Conservation (phyloP, 2,888 invertebrate species). For the Coremacera marginata region DNA sequence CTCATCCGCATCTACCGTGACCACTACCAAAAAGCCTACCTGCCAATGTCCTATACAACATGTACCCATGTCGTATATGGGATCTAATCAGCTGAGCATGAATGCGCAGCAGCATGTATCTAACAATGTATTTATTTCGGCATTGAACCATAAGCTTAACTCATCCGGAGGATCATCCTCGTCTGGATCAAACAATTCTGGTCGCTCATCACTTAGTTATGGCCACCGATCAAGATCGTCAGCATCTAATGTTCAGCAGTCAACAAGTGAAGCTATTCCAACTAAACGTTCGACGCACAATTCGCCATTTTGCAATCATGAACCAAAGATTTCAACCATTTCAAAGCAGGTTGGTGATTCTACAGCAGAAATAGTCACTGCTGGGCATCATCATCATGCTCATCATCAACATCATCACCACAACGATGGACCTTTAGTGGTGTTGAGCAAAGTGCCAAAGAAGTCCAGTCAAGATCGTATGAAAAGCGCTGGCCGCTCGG, state of each 20-base stretch:
- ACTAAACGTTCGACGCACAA: slow-evolving; percentile 53
- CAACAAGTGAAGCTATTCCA: slow-evolving; percentile 44
- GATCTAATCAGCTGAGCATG: slow-evolving; percentile 62
- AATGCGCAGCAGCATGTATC: slow-evolving; percentile 53
- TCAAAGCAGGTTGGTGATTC: slow-evolving; percentile 67
- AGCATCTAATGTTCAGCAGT: not conserved
- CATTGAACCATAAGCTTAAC: slow-evolving; percentile 56
- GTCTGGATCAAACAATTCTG: slow-evolving; percentile 48
- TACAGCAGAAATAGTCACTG: slow-evolving; percentile 31
- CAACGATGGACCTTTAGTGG: slow-evolving; percentile 58
- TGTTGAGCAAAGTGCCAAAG: slow-evolving; percentile 62
- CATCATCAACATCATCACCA: slow-evolving; percentile 53
- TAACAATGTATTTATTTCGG: slow-evolving; percentile 59
- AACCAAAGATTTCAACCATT: slow-evolving; percentile 67
- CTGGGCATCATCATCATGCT: slow-evolving; percentile 44
- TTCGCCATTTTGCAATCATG: slow-evolving; percentile 55
- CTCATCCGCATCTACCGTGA: slow-evolving; percentile 25
- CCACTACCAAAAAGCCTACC: slow-evolving; percentile 64
- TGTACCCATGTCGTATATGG: slow-evolving; percentile 70
- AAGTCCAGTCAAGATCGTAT: slow-evolving; percentile 49
- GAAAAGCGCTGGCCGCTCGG: slow-evolving; percentile 52
- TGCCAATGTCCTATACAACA: slow-evolving; percentile 70
- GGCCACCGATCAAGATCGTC: slow-evolving; percentile 58
- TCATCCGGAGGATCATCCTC: slow-evolving; percentile 47
- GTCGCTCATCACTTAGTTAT: slow-evolving; percentile 48